Conservation (phyloP, 1,140 invertebrate genomes). For the Drosophila seguyi region DNA sequence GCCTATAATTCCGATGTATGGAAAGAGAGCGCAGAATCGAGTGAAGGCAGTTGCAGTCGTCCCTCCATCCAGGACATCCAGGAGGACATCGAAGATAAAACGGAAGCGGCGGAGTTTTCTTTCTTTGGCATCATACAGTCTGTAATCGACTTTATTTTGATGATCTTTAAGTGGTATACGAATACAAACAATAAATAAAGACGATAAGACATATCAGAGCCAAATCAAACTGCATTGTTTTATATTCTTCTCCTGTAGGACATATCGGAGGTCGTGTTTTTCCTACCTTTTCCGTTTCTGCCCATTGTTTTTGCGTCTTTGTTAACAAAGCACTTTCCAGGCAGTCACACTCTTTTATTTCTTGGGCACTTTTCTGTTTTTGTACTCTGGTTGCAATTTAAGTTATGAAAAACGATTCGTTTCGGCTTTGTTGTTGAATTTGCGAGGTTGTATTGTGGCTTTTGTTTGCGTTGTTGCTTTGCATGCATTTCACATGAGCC, state of each 20-base stretch:
- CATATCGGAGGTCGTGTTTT: conserved; percentile 6
- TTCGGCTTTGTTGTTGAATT: conserved; percentile 48
- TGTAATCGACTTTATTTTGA: background rate
- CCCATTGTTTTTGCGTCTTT: conserved; percentile 35
- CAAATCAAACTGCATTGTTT: conserved; percentile 1
- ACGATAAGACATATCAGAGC: background rate
- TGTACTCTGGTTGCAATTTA: conserved; percentile 54
- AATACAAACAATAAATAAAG: conserved; percentile 18
- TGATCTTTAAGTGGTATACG: conserved; percentile 6
- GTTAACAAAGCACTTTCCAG: conserved; percentile 39
- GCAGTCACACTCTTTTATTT: conserved; percentile 42
- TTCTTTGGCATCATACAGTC: background rate
- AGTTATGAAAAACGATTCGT: conserved; percentile 74
- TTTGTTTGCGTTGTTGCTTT: conserved; percentile 61
- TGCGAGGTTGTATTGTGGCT: conserved; percentile 47
- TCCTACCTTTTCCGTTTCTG: conserved; percentile 7
- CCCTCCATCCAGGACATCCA: background rate
- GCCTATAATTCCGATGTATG: conserved; percentile 3
- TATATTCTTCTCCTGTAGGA: background rate
- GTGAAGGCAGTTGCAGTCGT: conserved; percentile 10
- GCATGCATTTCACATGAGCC: conserved; percentile 75
- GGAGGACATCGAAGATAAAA: background rate
- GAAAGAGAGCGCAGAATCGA: background rate
- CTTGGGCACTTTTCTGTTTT: conserved; percentile 1
- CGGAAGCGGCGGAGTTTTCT: background rate